Percentiles rank a stretch among this genome's conserved stretches.
These are phyloP conservation scores for Bathynomus jamesi DNA, from an alignment of 1,140 invertebrate species.

Conservation along the genomic window DNA sequence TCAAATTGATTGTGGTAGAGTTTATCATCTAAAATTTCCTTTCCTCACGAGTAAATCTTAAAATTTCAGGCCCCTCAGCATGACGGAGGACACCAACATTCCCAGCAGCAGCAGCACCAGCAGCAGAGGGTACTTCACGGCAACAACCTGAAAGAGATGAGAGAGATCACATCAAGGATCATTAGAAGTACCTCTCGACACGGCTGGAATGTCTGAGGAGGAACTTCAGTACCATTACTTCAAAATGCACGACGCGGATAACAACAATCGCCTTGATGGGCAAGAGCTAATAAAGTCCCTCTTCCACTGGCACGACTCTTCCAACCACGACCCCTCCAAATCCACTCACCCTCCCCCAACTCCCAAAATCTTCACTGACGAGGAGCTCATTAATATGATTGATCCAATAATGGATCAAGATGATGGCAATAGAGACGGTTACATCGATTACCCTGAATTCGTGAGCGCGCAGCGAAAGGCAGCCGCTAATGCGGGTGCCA, in stretches of 20 bases:
- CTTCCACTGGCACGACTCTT: slow-evolving; percentile 79
- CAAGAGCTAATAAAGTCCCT: slow-evolving; percentile 59
- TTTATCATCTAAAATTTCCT: too few relatives aligned
- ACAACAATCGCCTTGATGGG: slow-evolving; percentile 89
- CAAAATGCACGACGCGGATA: slow-evolving; percentile 94
- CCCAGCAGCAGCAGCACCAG: background rate
- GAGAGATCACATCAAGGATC: slow-evolving; percentile 67
- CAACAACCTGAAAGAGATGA: slow-evolving; percentile 23
- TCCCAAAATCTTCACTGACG: slow-evolving; percentile 81
- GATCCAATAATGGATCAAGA: slow-evolving; percentile 89
- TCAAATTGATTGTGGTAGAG: background rate
- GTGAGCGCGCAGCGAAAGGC: slow-evolving; percentile 79
- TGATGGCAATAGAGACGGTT: slow-evolving; percentile 83
- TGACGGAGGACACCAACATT: background rate
- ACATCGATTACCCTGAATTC: slow-evolving; percentile 93
- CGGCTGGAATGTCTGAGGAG: slow-evolving; percentile 88
- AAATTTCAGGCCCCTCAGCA: background rate
- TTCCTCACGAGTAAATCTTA: background rate
- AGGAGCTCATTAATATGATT: slow-evolving; percentile 77
- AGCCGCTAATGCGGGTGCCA: too few relatives aligned
- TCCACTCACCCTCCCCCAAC: slow-evolving; percentile 47
- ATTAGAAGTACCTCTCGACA: slow-evolving; percentile 85
- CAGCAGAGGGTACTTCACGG: slow-evolving; percentile 20
- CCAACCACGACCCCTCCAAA: slow-evolving; percentile 28
- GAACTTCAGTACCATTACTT: slow-evolving; percentile 93